Base-by-base conservation (phyloP, 2,888 invertebrate genomes). In the Sphaerophoria rueppellii region DNA sequence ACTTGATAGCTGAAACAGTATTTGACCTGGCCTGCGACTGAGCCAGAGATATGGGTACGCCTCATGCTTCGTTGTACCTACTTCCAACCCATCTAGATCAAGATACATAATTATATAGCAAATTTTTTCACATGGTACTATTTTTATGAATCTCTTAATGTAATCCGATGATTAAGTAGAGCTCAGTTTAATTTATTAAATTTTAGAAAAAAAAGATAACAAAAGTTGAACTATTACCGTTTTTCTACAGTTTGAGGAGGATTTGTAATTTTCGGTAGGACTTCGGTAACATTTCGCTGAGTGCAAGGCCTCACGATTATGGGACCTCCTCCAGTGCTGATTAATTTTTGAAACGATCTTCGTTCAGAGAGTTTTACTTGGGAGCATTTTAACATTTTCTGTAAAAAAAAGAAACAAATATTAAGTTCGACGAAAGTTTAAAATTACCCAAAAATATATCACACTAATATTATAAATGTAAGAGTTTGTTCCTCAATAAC, bases 321-420 rank as follows among this genome's bases (percentile, higher is more conserved):
- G 0, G 61, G n/a, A 6, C 12, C 60, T 11, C 55, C 12, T 4
- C 35, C 35, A 6, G 54, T 24, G 4, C 5, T 60, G 14, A 24
- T 65, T 5, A 35, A 11, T 11, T 48, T 43, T 14, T 40, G 55
- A 11, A n/a, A n/a, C 3, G 73, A 63, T 14, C 52, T 55, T 6
- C 82, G 11, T n/a, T 63, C 73, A 4, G 43, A 57, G 32, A 82
- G 63, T 55, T 78, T 82, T 4, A 82, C n/a, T 63, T 77, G 78
- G 24, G 61, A 69, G 14, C 78, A 67, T 57, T 32, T 40, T 3
- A 82, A 37, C 82, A 82, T 82, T 57, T 65, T 1, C 78, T 80
- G 48, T 5, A 40, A 69, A 61, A 34, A 46, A n/a, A 46, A 32
- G 11, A 16, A 6, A 50, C 34, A 14, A n/a, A 40, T 7, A 40